Conservation (phyloP, 1,140 invertebrate genomes). For the Phocides pigmalion region DNA sequence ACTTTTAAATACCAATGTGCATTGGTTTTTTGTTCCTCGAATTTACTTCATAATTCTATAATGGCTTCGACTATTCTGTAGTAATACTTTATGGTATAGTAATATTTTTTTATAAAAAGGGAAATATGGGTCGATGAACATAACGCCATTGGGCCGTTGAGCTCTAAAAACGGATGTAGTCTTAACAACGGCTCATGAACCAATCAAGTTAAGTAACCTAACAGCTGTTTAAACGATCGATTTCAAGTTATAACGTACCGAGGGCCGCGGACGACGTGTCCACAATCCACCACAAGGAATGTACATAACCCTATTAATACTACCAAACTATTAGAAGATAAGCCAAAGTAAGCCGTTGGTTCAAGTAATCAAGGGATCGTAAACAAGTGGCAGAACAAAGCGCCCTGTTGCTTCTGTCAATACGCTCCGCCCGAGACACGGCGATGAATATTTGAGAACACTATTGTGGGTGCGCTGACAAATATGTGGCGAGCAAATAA, state of each 20-base stretch:
- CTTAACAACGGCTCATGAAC: background rate
- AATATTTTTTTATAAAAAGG: too few relatives aligned
- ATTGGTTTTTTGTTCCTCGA: too few relatives aligned
- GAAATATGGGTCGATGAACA: too few relatives aligned
- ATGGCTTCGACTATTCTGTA: too few relatives aligned
- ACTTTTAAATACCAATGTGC: too few relatives aligned
- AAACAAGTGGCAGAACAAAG: constrained; percentile 19
- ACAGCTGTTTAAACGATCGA: constrained; percentile 15
- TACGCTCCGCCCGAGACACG: background rate
- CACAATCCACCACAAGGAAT: constrained; percentile 1
- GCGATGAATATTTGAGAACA: constrained; percentile 3
- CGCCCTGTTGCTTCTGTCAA: constrained; percentile 6
- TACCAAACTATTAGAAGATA: constrained; percentile 1
- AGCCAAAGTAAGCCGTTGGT: background rate
- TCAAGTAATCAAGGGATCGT: constrained; percentile 10
- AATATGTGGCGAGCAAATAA: background rate
- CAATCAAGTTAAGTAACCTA: background rate
- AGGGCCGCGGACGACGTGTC: background rate
- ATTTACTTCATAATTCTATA: too few relatives aligned
- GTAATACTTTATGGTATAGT: too few relatives aligned
- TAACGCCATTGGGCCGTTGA: too few relatives aligned
- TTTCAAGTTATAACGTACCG: background rate
- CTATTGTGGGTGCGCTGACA: background rate
- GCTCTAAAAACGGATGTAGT: too few relatives aligned
- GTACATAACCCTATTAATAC: constrained; percentile 8